Evolutionary conservation across 2,888 invertebrate species (phyloP).

Genomic region (Calliphora vomitoria): DNA sequence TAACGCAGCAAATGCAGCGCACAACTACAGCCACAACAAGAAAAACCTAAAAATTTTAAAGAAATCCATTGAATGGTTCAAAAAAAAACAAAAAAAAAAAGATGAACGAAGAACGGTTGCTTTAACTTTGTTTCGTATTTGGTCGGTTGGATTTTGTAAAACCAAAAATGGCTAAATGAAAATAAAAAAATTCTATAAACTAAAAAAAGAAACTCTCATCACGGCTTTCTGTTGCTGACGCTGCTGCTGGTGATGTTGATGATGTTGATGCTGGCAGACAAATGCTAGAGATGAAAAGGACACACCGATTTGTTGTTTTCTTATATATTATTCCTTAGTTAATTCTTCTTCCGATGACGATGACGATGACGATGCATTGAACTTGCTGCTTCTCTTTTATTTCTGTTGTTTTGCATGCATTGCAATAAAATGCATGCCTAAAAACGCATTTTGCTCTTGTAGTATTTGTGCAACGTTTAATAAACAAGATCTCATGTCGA

Average conservation of each 20-base stretch:
- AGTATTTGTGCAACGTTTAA: constrained; percentile 82
- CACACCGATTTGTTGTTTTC: constrained; percentile 70
- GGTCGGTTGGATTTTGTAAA: constrained; percentile 65
- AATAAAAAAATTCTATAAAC: constrained; percentile 52
- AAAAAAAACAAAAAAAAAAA: neutral
- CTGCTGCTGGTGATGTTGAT: constrained; percentile 62
- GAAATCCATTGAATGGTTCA: constrained; percentile 50
- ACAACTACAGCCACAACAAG: constrained; percentile 35
- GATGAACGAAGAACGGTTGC: constrained; percentile 43
- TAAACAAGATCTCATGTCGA: constrained; percentile 84
- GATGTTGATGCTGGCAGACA: constrained; percentile 74
- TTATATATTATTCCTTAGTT: constrained; percentile 43
- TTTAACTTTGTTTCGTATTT: constrained; percentile 39
- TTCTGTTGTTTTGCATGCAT: constrained; percentile 55
- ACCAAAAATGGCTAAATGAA: constrained; percentile 70
- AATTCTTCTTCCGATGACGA: constrained; percentile 33
- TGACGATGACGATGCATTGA: constrained; percentile 59
- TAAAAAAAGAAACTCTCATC: constrained; percentile 62
- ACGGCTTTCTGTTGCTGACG: constrained; percentile 46
- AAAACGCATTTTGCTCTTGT: constrained; percentile 77
- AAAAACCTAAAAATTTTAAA: constrained; percentile 65
- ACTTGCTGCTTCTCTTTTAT: constrained; percentile 37
- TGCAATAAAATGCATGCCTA: constrained; percentile 66
- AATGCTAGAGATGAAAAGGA: constrained; percentile 74
- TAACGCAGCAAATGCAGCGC: constrained; percentile 68